Evolutionary conservation across 2,113 vertebrate genomes (phyloP).

Genomic region (Melozone crissalis): DNA sequence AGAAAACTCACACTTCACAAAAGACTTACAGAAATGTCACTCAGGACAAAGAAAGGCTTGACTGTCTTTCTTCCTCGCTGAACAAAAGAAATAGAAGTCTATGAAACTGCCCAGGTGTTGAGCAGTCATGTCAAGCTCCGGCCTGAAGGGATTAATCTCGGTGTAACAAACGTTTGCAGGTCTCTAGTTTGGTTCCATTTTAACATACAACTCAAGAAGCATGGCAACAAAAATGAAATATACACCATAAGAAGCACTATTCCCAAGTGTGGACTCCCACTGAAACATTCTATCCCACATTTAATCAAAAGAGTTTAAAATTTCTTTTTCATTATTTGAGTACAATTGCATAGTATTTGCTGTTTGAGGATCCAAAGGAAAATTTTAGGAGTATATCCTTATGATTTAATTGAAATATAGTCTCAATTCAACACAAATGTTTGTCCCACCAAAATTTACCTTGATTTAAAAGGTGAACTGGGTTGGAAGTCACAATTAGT

Average conservation of each 20-base stretch:
- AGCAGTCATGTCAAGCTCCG: neutral
- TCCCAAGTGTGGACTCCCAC: neutral
- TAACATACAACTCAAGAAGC: neutral
- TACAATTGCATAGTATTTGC: neutral
- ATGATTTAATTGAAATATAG: neutral
- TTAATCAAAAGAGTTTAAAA: neutral
- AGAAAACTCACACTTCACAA: neutral
- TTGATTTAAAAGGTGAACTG: neutral
- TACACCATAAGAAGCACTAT: neutral
- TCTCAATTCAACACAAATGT: neutral
- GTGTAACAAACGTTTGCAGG: neutral
- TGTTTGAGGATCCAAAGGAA: neutral
- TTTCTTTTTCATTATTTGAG: neutral
- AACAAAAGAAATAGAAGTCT: neutral
- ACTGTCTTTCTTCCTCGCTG: neutral
- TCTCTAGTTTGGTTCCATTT: neutral
- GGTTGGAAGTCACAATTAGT: neutral
- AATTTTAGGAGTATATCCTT: neutral
- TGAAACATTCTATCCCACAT: neutral
- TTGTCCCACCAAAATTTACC: neutral
- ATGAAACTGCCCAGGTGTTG: neutral
- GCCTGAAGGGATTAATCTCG: neutral
- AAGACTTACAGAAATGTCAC: neutral
- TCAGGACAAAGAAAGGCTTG: neutral
- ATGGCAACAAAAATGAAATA: neutral